phyloP scores from a whole-genome alignment of 2,888 invertebrate genomes.

The Monopis laevigella region DNA sequence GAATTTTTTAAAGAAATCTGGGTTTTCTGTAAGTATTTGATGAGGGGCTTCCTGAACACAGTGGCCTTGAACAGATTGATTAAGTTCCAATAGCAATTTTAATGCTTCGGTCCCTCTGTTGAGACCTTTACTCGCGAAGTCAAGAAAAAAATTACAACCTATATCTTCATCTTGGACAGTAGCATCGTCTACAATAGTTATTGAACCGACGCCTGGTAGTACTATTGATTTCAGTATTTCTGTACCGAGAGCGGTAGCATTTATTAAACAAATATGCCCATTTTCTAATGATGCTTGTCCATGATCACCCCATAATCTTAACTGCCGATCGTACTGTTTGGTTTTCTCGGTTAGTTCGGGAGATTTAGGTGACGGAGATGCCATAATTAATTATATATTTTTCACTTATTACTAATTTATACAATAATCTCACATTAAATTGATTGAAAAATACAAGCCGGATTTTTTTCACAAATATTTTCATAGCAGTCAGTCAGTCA shows the following conservation, averaged over 20 bases:
- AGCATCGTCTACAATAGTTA: conserved; percentile 92
- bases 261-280: conserved; percentile 91
- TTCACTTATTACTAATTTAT: no score
- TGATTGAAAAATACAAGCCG: no score
- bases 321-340: conserved; percentile 83
- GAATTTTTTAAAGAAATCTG: conserved; percentile 89
- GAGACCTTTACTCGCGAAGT: conserved; percentile 80
- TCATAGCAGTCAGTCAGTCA: no score
- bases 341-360: conserved; percentile 78
- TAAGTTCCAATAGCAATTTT: conserved; percentile 85
- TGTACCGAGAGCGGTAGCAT: conserved; percentile 92
- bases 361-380: conserved; percentile 76
- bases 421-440: no score
- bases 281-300: conserved; percentile 91
- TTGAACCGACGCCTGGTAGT: conserved; percentile 91
- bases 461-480: no score
- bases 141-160: conserved; percentile 95
- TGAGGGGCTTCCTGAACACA: conserved; percentile 91
- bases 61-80: conserved; percentile 92
- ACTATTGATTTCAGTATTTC: conserved; percentile 96
- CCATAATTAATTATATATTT: no score
- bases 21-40: conserved; percentile 83
- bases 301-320: conserved; percentile 98
- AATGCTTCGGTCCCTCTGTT: conserved; percentile 87
- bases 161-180: conserved; percentile 89